Evolutionary conservation across 2,888 invertebrate genomes (phyloP).

Genomic region (Euplagia quadripunctaria): DNA sequence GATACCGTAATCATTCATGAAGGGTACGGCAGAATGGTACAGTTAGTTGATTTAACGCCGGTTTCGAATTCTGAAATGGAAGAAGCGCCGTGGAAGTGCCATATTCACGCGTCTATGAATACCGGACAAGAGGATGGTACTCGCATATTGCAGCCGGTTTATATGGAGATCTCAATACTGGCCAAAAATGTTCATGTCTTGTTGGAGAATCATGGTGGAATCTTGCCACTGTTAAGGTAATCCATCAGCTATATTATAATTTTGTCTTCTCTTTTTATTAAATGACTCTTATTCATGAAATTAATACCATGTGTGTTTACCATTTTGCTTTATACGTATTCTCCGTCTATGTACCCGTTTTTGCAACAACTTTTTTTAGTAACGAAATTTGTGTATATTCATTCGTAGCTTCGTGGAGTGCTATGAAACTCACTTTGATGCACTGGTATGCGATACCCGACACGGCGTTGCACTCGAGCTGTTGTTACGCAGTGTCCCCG

Average conservation of each 20-base stretch:
- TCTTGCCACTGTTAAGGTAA: slow-evolving; percentile 93
- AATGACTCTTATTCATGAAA: background rate
- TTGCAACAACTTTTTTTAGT: background rate
- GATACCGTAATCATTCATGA: slow-evolving; percentile 89
- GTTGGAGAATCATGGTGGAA: slow-evolving; percentile 92
- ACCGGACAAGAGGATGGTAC: slow-evolving; percentile 79
- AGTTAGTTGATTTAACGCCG: slow-evolving; percentile 75
- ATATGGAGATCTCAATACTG: slow-evolving; percentile 89
- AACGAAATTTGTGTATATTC: slow-evolving; percentile 8
- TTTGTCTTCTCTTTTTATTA: background rate
- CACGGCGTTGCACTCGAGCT: slow-evolving; percentile 96
- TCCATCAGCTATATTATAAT: background rate
- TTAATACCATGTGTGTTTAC: background rate
- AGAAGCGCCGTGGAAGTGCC: slow-evolving; percentile 85
- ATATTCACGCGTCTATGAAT: slow-evolving; percentile 76
- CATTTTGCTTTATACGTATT: background rate
- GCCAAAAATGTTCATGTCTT: slow-evolving; percentile 89
- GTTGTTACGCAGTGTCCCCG: slow-evolving; percentile 93
- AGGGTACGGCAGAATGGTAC: slow-evolving; percentile 79
- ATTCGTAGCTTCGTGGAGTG: slow-evolving; percentile 91
- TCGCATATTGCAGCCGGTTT: slow-evolving; percentile 89
- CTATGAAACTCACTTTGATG: slow-evolving; percentile 91
- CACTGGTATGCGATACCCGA: slow-evolving; percentile 86
- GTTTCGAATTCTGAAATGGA: slow-evolving; percentile 73
- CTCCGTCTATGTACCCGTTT: background rate